Evolutionary conservation across 2,113 vertebrate species (phyloP).

Genomic region (Megaleporinus macrocephalus): DNA sequence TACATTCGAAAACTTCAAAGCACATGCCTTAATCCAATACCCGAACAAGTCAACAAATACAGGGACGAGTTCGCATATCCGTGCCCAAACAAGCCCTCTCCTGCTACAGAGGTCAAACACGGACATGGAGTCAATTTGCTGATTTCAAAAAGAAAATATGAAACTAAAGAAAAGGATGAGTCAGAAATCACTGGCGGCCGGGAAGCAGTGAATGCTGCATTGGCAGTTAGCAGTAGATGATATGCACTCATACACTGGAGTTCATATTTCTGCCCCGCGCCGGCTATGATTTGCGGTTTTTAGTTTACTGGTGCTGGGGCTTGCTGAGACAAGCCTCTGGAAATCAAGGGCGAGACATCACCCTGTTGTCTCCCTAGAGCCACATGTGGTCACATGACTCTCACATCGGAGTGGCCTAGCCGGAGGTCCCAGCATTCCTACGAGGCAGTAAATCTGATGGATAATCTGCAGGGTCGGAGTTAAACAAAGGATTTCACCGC

Average conservation of each 20-base stretch:
- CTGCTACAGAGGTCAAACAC: background rate
- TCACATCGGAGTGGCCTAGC: slow-evolving; percentile 9
- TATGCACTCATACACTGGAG: too few relatives aligned
- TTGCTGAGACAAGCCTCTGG: slow-evolving; percentile 8
- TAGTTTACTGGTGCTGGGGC: background rate
- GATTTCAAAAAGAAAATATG: background rate
- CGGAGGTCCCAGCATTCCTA: slow-evolving; percentile 43
- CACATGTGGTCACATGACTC: slow-evolving; percentile 22
- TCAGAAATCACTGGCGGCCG: background rate
- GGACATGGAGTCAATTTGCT: background rate
- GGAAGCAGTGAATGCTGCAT: background rate
- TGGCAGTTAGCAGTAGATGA: background rate
- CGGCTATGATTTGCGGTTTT: background rate
- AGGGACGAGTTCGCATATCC: too few relatives aligned
- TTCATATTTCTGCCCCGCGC: background rate
- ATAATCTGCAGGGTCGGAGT: slow-evolving; percentile 36
- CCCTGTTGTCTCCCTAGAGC: background rate
- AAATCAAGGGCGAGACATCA: slow-evolving; percentile 25
- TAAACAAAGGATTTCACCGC: slow-evolving; percentile 33
- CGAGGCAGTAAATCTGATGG: slow-evolving; percentile 35
- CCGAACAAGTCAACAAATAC: too few relatives aligned
- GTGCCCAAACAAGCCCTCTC: too few relatives aligned
- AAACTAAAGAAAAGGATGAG: background rate
- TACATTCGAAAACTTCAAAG: too few relatives aligned
- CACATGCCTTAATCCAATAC: too few relatives aligned